Conservation (phyloP, 1,140 invertebrate genomes). For the Ceratosolen fusciceps region DNA sequence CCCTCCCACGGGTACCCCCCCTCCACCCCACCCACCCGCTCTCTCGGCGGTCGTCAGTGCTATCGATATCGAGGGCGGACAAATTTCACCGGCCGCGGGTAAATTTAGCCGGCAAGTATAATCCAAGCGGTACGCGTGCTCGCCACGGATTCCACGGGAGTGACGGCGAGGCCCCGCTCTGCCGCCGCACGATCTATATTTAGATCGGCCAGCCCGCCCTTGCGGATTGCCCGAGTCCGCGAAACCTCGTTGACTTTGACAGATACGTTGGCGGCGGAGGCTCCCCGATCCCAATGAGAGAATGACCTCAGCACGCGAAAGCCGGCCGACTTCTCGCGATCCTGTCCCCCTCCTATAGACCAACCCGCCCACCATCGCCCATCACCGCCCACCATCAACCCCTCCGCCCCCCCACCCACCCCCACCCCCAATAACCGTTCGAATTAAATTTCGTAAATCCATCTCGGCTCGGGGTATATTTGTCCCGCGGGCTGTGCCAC, state of each 20-base stretch:
- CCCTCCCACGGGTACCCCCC: neutral
- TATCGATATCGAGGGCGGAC: neutral
- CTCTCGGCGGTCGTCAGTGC: no score
- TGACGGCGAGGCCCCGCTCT: neutral
- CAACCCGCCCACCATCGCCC: no score
- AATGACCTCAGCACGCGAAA: conserved; percentile 27
- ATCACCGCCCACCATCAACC: no score
- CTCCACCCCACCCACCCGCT: neutral
- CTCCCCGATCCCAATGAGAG: conserved; percentile 19
- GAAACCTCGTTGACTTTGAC: conserved; percentile 37
- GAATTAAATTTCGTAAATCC: no score
- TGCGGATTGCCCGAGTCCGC: conserved; percentile 17
- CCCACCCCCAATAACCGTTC: no score
- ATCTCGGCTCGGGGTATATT: no score
- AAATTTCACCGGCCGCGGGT: conserved; percentile 25
- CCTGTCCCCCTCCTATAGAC: no score
- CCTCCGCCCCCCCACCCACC: no score
- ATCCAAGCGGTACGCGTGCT: conserved; percentile 38
- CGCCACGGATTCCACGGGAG: conserved; percentile 37
- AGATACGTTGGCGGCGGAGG: neutral
- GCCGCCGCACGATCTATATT: conserved; percentile 19
- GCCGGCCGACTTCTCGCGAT: no score
- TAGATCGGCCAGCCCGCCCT: conserved; percentile 6
- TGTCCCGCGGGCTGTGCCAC: no score
- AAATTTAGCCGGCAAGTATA: conserved; percentile 40